Conservation (phyloP, 2,113 vertebrate species). For the Cebidichthys violaceus region DNA sequence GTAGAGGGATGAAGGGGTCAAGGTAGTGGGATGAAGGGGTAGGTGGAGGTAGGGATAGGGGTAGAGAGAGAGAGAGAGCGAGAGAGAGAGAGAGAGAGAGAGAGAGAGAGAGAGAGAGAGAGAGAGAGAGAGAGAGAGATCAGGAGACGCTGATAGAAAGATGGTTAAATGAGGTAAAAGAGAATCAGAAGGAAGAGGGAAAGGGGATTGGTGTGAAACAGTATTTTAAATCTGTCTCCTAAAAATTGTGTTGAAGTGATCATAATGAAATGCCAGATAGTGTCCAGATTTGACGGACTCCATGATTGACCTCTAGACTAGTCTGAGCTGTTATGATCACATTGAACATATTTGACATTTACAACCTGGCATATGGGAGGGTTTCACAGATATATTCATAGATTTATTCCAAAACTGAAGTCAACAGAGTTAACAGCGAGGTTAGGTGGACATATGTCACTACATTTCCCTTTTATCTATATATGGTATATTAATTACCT, state of each 20-base stretch:
- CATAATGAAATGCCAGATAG: neutral
- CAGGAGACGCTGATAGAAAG: conserved; percentile 26
- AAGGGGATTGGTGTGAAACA: neutral
- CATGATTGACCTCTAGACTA: neutral
- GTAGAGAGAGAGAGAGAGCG: too few species aligned
- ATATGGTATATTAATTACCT: neutral
- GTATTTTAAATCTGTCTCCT: neutral
- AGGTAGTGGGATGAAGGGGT: too few species aligned
- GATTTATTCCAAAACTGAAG: neutral
- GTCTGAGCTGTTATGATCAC: neutral
- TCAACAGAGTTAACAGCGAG: neutral
- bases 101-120: neutral
- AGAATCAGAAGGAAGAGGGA: neutral
- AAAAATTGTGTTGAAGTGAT: neutral
- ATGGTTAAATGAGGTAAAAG: conserved; percentile 34
- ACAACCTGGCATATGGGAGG: neutral
- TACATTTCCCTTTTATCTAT: neutral
- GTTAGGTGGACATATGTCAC: neutral
- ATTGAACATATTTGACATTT: conserved; percentile 5
- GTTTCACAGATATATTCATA: conserved; percentile 6
- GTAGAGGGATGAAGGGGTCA: too few species aligned
- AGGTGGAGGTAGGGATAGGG: too few species aligned
- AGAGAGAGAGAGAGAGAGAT: conserved; percentile 12
- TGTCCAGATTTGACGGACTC: neutral
- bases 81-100: too few species aligned